Percentiles rank a stretch among this genome's conserved stretches.
phyloP scores from a whole-genome alignment of 2,797 vertebrate genomes.

The Cynodonichthys magdalenae region DNA sequence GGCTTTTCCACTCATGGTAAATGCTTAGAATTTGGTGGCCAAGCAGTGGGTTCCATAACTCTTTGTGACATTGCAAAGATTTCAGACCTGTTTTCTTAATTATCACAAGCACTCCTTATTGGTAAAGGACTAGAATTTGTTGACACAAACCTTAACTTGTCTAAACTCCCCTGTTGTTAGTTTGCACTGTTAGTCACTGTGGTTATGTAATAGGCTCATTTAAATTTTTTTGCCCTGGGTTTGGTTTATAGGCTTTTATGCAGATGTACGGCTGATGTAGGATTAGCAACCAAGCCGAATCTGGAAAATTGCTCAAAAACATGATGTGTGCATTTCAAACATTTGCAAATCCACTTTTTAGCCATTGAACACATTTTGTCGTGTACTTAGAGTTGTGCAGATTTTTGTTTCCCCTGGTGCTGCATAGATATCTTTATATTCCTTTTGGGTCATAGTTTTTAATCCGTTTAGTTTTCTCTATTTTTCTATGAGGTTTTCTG shows the following conservation, averaged over 20 bases:
- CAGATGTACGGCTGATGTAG: slow-evolving; percentile 27
- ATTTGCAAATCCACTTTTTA: too few relatives aligned
- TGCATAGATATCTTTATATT: too few relatives aligned
- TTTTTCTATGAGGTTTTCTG: too few relatives aligned
- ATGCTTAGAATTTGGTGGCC: too few relatives aligned
- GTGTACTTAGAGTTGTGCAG: too few relatives aligned
- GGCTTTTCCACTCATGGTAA: background rate
- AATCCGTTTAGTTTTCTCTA: too few relatives aligned
- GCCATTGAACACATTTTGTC: too few relatives aligned
- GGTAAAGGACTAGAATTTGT: slow-evolving; percentile 47
- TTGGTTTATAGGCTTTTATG: slow-evolving; percentile 22
- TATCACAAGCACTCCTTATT: slow-evolving; percentile 32
- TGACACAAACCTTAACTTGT: slow-evolving; percentile 53
- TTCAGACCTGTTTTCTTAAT: slow-evolving; percentile 36
- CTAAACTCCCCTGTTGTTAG: slow-evolving; percentile 63
- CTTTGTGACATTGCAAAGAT: slow-evolving; percentile 25
- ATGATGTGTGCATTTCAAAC: too few relatives aligned
- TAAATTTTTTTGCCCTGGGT: slow-evolving; percentile 44
- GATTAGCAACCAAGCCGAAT: slow-evolving; percentile 16
- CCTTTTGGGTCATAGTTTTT: too few relatives aligned
- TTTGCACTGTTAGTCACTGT: slow-evolving; percentile 38
- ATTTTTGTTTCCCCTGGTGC: too few relatives aligned
- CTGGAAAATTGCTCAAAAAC: background rate
- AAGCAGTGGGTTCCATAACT: background rate
- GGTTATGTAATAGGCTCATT: slow-evolving; percentile 57